phyloP scores from a whole-genome alignment of 2,888 invertebrate species.

The Anthophora plumipes region DNA sequence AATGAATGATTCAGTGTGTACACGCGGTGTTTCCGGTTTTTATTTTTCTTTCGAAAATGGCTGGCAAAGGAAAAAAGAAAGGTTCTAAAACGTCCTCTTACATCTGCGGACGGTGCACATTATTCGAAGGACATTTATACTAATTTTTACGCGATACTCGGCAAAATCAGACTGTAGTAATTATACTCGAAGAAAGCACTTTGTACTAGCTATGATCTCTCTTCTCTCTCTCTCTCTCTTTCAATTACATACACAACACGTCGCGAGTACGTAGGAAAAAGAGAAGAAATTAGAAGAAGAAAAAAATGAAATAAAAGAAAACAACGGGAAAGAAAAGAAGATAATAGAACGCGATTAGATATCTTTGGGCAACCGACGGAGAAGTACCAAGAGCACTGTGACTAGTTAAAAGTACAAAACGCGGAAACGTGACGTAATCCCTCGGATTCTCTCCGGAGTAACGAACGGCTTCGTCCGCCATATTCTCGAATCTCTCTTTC shows the following conservation, averaged over 20 bases:
- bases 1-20: background rate
- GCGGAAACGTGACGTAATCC: constrained; percentile 32
- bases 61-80: too few relatives aligned
- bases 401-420: constrained; percentile 24
- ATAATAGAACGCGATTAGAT: background rate
- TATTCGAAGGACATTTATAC: constrained; percentile 31
- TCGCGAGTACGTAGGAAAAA: constrained; percentile 28
- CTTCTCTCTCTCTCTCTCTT: background rate
- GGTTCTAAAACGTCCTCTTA: constrained; percentile 22
- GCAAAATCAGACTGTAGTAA: constrained; percentile 45
- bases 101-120: constrained; percentile 54
- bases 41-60: constrained; percentile 3
- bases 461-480: too few relatives aligned
- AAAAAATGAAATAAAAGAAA: constrained; percentile 7
- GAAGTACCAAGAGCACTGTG: constrained; percentile 45
- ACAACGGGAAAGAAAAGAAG: constrained; percentile 6
- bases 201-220: constrained; percentile 58
- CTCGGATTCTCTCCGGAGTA: constrained; percentile 4
- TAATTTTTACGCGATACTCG: constrained; percentile 27
- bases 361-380: constrained; percentile 37
- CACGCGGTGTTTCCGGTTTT: background rate
- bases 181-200: constrained; percentile 38
- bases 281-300: background rate
- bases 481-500: constrained; percentile 1
- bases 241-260: constrained; percentile 13